Conservation (phyloP, 2,113 vertebrate species). For the Ia io region DNA sequence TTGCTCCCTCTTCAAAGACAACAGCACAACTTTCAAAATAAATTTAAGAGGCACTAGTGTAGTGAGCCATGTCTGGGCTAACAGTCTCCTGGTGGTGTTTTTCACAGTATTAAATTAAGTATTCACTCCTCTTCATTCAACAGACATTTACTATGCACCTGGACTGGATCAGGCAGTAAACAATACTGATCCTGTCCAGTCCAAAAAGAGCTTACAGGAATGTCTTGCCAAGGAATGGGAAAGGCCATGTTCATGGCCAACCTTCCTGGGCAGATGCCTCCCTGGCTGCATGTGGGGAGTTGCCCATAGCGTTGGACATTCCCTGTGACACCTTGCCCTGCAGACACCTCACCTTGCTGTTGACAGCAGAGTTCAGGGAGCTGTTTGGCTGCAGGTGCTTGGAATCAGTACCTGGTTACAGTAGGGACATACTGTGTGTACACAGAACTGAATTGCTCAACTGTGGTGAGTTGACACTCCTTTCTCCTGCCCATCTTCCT, state of each 20-base stretch:
- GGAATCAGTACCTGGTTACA: background rate
- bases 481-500: background rate
- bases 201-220: background rate
- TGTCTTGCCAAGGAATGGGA: background rate
- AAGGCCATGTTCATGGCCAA: background rate
- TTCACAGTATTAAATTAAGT: background rate
- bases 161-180: background rate
- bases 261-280: background rate
- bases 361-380: background rate
- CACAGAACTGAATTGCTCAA: background rate
- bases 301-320: background rate
- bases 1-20: background rate
- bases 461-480: background rate
- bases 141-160: background rate
- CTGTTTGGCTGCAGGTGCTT: background rate
- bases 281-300: background rate
- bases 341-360: background rate
- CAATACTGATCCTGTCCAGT: background rate
- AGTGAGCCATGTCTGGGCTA: background rate
- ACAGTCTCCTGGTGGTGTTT: background rate
- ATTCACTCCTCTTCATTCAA: background rate
- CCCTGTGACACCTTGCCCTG: background rate
- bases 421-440: background rate
- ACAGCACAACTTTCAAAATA: background rate
- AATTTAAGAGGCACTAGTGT: background rate